phyloP scores from a whole-genome alignment of 1,140 invertebrate species.

The Heliconius melpomene region DNA sequence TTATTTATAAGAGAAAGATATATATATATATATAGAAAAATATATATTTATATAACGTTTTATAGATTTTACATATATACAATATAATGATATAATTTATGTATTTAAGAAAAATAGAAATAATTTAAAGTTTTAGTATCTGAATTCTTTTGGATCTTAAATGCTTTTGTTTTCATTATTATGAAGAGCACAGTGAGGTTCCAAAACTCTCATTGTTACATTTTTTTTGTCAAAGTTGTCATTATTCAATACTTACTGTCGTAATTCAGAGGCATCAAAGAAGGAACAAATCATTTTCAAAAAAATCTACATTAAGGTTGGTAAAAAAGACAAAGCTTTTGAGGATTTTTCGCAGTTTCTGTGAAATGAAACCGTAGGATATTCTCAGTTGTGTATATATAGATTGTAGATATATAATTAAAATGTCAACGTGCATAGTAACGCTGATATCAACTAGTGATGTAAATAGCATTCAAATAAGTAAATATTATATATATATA shows the following conservation, averaged over 20 bases:
- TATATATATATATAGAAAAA: no score
- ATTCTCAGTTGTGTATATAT: background rate
- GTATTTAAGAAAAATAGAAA: no score
- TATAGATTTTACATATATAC: no score
- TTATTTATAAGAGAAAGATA: background rate
- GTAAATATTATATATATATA: no score
- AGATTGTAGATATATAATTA: no score
- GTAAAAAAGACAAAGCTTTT: background rate
- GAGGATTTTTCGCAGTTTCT: background rate
- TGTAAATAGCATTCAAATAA: no score
- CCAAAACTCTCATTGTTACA: background rate
- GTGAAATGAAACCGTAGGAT: background rate
- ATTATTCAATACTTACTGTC: background rate
- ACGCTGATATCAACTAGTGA: no score
- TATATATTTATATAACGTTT: no score
- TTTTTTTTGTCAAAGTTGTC: conserved; percentile 1
- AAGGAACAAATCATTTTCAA: background rate
- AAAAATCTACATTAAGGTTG: background rate
- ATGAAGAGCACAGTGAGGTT: background rate
- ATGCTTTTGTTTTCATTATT: background rate
- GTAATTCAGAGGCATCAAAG: background rate
- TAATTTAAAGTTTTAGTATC: background rate
- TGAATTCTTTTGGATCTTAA: background rate
- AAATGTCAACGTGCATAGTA: no score
- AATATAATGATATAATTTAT: no score